Percentiles rank a stretch among this genome's conserved stretches.
Evolutionary conservation across 2,888 invertebrate species (phyloP).

Genomic region (Stenodema calcarata): DNA sequence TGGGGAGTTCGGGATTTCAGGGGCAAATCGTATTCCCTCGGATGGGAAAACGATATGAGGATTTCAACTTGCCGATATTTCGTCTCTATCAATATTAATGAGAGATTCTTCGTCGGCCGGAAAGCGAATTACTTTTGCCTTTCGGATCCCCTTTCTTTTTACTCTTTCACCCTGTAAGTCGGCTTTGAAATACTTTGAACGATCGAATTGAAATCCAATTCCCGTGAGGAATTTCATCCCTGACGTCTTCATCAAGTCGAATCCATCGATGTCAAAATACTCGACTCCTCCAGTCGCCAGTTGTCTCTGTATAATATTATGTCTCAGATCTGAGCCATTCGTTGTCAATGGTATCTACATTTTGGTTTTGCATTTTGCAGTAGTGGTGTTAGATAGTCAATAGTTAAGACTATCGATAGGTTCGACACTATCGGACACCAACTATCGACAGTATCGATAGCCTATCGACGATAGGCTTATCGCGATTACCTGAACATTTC

Average conservation of each 20-base stretch:
- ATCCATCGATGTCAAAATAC: background rate
- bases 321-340: too few relatives aligned
- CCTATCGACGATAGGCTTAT: too few relatives aligned
- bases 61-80: slow-evolving; percentile 28
- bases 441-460: too few relatives aligned
- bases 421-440: too few relatives aligned
- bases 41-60: slow-evolving; percentile 23
- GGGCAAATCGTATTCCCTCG: background rate
- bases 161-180: background rate
- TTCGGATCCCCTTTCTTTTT: background rate
- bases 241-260: background rate
- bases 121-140: slow-evolving; percentile 16
- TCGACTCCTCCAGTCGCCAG: background rate
- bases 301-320: too few relatives aligned
- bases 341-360: too few relatives aligned
- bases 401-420: too few relatives aligned
- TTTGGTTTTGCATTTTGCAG: too few relatives aligned
- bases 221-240: background rate
- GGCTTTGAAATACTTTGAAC: slow-evolving; percentile 21
- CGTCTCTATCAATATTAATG: slow-evolving; percentile 31
- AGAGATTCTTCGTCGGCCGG: background rate
- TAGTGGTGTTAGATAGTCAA: too few relatives aligned
- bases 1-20: background rate
- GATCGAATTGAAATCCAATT: slow-evolving; percentile 1
- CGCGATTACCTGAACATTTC: too few relatives aligned